Percentiles rank a stretch among this genome's conserved stretches.
phyloP scores from a whole-genome alignment of 2,797 vertebrate species.

The Typhlichthys eigenmanni region DNA sequence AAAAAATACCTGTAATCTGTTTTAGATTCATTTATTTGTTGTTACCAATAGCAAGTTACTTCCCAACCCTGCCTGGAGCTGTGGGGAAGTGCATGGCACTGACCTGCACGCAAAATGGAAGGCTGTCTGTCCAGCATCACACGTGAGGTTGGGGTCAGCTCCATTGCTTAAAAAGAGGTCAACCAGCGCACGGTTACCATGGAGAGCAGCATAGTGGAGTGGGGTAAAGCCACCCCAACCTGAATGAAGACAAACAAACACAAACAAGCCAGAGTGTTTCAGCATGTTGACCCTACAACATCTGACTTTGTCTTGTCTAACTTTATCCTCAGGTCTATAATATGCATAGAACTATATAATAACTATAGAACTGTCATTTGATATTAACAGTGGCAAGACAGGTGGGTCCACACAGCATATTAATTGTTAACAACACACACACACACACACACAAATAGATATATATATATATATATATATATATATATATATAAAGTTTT shows the following conservation, averaged over 20 bases:
- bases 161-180: slow-evolving; percentile 75
- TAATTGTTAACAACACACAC: neutral
- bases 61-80: neutral
- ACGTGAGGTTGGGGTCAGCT: slow-evolving; percentile 77
- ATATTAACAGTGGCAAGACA: too few species aligned
- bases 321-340: neutral
- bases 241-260: slow-evolving; percentile 38
- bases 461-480: too few species aligned
- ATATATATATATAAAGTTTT: neutral
- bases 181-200: slow-evolving; percentile 74
- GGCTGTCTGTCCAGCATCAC: slow-evolving; percentile 79
- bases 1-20: too few species aligned
- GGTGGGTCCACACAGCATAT: neutral
- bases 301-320: too few species aligned
- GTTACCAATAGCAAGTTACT: too few species aligned
- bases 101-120: slow-evolving; percentile 83
- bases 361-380: neutral
- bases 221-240: slow-evolving; percentile 83
- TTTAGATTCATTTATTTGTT: too few species aligned
- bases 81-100: slow-evolving; percentile 15
- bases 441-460: neutral
- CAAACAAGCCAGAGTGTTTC: neutral
- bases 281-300: too few species aligned
- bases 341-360: neutral
- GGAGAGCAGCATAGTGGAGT: slow-evolving; percentile 79